Evolutionary conservation across 2,888 invertebrate species (phyloP).

Genomic region (Zhuqinia jingwanae): DNA sequence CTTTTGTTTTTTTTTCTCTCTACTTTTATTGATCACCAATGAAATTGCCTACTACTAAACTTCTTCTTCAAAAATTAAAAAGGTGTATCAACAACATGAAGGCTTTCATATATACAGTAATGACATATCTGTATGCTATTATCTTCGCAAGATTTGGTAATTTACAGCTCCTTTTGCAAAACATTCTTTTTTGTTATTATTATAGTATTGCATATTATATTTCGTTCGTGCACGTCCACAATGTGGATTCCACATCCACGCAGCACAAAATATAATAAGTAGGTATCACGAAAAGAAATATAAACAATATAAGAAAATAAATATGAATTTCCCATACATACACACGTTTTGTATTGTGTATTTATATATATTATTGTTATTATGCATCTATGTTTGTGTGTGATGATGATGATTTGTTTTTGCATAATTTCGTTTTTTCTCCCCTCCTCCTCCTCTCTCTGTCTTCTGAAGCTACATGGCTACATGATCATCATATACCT

Average conservation of each 20-base stretch:
- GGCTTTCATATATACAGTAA: conserved; percentile 15
- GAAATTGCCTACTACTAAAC: not conserved
- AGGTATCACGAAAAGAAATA: conserved; percentile 29
- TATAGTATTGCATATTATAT: conserved; percentile 57
- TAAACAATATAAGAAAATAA: not conserved
- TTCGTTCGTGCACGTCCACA: conserved; percentile 1
- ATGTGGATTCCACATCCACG: too few species aligned
- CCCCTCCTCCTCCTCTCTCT: conserved; percentile 43
- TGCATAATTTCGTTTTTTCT: conserved; percentile 56
- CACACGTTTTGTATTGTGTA: too few species aligned
- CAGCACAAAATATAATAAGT: conserved; percentile 23
- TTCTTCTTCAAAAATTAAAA: conserved; percentile 20
- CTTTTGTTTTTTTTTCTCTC: not conserved
- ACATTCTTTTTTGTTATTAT: conserved; percentile 20
- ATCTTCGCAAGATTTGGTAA: conserved; percentile 57
- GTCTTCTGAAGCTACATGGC: too few species aligned
- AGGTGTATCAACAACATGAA: not conserved
- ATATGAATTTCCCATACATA: too few species aligned
- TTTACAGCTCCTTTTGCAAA: conserved; percentile 46
- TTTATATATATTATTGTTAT: not conserved
- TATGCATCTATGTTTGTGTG: not conserved
- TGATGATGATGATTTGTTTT: conserved; percentile 33
- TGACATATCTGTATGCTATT: conserved; percentile 53
- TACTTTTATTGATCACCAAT: conserved; percentile 24
- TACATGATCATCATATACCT: conserved; percentile 46